Evolutionary conservation across 2,113 vertebrate species (phyloP).

Genomic region (Hippocampus zosterae): DNA sequence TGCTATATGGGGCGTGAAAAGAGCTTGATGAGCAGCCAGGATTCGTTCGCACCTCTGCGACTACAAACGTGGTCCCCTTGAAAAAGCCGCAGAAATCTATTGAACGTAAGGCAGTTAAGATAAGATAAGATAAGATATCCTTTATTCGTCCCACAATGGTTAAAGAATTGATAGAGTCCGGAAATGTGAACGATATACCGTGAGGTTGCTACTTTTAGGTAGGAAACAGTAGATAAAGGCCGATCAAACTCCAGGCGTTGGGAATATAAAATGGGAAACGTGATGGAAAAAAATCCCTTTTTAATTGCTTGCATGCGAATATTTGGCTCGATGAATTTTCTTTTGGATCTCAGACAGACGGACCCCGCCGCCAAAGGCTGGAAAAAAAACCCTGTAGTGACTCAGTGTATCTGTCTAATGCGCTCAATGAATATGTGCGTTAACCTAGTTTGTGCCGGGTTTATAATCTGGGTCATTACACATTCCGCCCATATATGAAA

Average conservation of each 20-base stretch:
- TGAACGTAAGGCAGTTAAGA: constrained; percentile 5
- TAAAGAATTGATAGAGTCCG: neutral
- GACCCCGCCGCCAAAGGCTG: constrained; percentile 38
- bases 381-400: constrained; percentile 36
- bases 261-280: neutral
- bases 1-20: constrained; percentile 53
- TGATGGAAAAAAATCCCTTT: neutral
- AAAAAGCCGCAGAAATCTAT: constrained; percentile 3
- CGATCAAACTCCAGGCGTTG: too few relatives aligned
- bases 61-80: constrained; percentile 7
- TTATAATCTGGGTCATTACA: constrained; percentile 51
- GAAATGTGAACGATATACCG: neutral
- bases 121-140: too few relatives aligned
- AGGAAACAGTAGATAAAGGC: neutral
- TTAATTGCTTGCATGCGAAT: neutral
- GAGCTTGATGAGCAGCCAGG: constrained; percentile 37
- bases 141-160: too few relatives aligned
- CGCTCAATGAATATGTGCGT: constrained; percentile 51
- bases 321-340: neutral
- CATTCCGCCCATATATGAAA: constrained; percentile 36
- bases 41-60: constrained; percentile 20
- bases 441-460: constrained; percentile 46
- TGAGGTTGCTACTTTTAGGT: neutral
- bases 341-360: neutral
- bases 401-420: constrained; percentile 46